Evolutionary conservation across 2,113 vertebrate genomes (phyloP).

Genomic region (Myotis brandtii): DNA sequence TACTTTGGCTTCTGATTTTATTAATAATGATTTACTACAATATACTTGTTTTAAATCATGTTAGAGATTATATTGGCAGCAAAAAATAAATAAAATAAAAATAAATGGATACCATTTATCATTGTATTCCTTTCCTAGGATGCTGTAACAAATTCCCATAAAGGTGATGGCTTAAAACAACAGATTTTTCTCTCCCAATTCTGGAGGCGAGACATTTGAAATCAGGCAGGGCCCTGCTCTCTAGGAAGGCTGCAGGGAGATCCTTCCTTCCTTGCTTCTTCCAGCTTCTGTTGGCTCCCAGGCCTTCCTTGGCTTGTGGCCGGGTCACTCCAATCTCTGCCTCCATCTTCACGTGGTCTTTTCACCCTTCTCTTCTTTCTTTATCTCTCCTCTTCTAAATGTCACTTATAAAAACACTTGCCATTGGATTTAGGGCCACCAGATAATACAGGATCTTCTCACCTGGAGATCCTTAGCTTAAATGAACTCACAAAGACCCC

Average conservation of each 20-base stretch:
- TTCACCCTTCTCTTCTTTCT: not conserved
- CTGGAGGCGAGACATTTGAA: not conserved
- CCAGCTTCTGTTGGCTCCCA: not conserved
- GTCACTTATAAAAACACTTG: not conserved
- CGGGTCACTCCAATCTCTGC: not conserved
- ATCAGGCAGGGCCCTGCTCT: not conserved
- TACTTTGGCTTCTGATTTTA: slow-evolving; percentile 63
- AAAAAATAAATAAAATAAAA: slow-evolving; percentile 2
- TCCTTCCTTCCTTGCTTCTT: not conserved
- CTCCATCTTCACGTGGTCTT: not conserved
- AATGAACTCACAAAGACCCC: not conserved
- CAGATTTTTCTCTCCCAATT: not conserved
- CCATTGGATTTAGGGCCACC: not conserved
- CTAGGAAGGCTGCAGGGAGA: not conserved
- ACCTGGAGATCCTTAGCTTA: not conserved
- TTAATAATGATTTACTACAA: slow-evolving; percentile 54
- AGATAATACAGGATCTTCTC: not conserved
- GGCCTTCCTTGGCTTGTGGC: not conserved
- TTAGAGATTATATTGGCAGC: slow-evolving; percentile 29
- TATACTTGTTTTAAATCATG: slow-evolving; percentile 54
- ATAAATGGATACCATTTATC: not conserved
- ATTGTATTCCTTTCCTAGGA: not conserved
- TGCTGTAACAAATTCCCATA: not conserved
- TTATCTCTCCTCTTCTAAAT: not conserved
- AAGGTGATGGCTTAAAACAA: not conserved